Evolutionary conservation across 2,888 invertebrate species (phyloP), one percentile per base, ranked within the genome.

Genomic region (Pemphredon lugubris): DNA sequence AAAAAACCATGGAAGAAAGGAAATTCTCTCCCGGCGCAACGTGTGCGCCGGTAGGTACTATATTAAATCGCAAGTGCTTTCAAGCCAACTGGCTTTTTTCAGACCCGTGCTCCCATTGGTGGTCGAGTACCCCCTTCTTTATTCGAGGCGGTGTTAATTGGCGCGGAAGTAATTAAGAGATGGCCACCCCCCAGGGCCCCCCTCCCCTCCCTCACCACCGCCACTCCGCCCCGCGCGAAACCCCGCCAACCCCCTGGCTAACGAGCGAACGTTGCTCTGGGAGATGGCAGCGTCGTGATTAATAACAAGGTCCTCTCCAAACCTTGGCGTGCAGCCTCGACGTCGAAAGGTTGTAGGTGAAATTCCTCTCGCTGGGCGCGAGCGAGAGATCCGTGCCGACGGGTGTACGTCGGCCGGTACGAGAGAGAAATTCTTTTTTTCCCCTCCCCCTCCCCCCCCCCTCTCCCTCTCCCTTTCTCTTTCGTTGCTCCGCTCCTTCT

Each of bases 101-200:
- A 67, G 63, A 68, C 50, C 42, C 61, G 64, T 39, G 57, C 74
- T 82, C 76, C 76, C 69, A 83, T 84, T 81, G 84, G 83, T 61
- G 83, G 78, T 73, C 63, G 73, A 70, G 67, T 70, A 75, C 71
- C 77, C 81, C 84, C 79, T 80, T 81, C 78, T 82, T 71, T 75
- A 76, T 75, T 71, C 80, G 81, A 83, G 82, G 82, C 84, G 81
- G 83, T 85, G 85, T 87, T 87, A 87, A 87, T 87, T 87, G 87
- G 87, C 81, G 87, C 86, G 87, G 87, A 87, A 87, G 86, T 87
- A 87, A 87, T 87, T 87, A 86, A 87, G 87, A 87, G 87, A 85
- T 83, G 83, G 84, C 83, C 79, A 71, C 75, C 78, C 84, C 79
- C 78, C 76, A 74, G 71, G 67, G 58, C 73, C 75, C 70, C 75